Conservation (phyloP, 1,140 invertebrate genomes). For the Atopsyche davidsoni region DNA sequence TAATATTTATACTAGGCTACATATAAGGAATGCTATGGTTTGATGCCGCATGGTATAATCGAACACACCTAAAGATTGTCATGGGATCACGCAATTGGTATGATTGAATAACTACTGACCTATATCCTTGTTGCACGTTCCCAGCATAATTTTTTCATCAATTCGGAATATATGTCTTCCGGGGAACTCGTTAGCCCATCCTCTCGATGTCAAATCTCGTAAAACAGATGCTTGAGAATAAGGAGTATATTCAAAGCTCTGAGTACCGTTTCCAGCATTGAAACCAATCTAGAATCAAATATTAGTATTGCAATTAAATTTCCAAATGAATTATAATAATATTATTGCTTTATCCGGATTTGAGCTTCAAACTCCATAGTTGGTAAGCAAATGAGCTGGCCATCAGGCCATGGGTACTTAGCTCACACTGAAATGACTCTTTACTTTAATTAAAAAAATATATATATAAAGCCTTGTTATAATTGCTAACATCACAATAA, state of each 20-base stretch:
- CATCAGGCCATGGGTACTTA: too few species aligned
- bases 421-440: too few species aligned
- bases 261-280: conserved; percentile 91
- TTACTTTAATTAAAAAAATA: conserved; percentile 2
- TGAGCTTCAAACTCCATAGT: neutral
- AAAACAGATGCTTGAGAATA: conserved; percentile 85
- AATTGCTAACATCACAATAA: neutral
- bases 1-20: too few species aligned
- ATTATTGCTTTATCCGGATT: neutral
- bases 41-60: too few species aligned
- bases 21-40: too few species aligned
- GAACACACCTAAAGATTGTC: too few species aligned
- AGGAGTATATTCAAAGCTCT: conserved; percentile 81
- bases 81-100: too few species aligned
- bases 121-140: conserved; percentile 86
- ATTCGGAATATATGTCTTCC: conserved; percentile 91
- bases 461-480: neutral
- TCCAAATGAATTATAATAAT: conserved; percentile 18
- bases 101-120: conserved; percentile 53
- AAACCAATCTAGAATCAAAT: conserved; percentile 72
- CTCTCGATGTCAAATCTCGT: conserved; percentile 71
- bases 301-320: too few species aligned
- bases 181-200: conserved; percentile 80
- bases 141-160: conserved; percentile 89
- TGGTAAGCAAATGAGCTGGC: too few species aligned